Evolutionary conservation across 2,888 invertebrate genomes (phyloP).

Genomic region (Ochropleura plecta): DNA sequence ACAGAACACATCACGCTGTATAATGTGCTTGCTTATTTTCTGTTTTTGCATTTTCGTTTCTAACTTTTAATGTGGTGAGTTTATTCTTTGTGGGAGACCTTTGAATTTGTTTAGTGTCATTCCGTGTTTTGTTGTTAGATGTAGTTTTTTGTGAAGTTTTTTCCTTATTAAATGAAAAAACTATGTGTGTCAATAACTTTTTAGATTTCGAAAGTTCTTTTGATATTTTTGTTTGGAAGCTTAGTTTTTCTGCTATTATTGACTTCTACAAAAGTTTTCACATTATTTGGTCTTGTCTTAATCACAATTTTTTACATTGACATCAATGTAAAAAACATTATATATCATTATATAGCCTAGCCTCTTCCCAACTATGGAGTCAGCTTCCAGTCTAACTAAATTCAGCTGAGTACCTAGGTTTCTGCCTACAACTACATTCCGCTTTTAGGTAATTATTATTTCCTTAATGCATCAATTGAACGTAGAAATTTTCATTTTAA

Average conservation of each 20-base stretch:
- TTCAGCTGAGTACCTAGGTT: no score
- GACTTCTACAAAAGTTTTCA: background rate
- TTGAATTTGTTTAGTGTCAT: constrained; percentile 44
- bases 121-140: constrained; percentile 38
- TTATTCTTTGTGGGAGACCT: constrained; percentile 38
- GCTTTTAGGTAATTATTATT: no score
- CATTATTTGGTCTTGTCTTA: no score
- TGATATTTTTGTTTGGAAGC: background rate
- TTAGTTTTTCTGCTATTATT: background rate
- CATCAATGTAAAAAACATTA: no score
- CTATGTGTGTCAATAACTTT: constrained; percentile 23
- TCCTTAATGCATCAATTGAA: no score
- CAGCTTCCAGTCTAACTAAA: no score
- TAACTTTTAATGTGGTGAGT: constrained; percentile 65
- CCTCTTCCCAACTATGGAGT: no score
- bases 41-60: constrained; percentile 65
- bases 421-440: no score
- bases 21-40: constrained; percentile 63
- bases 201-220: constrained; percentile 16
- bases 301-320: no score
- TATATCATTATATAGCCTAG: no score
- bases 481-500: no score
- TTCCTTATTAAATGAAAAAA: constrained; percentile 32
- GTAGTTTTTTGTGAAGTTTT: constrained; percentile 28
- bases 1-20: constrained; percentile 66